A percentile compares a stretch with the other conserved stretches of the same genome.
Evolutionary conservation across 2,888 invertebrate species (phyloP).

Genomic region (Pegoplata infirma): DNA sequence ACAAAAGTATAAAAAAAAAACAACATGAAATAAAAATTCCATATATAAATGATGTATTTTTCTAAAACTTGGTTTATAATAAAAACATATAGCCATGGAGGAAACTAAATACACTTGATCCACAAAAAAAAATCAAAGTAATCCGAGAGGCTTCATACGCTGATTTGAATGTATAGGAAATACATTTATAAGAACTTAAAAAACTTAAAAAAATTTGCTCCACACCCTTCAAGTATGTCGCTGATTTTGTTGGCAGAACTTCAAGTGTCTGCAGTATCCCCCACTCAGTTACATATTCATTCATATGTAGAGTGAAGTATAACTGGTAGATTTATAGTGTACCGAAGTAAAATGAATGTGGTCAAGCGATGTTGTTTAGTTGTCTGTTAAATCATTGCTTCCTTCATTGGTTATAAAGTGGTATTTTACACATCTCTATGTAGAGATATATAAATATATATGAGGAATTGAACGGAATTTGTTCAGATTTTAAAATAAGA

Average conservation of each 20-base stretch:
- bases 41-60: background rate
- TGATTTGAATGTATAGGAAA: no score
- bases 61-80: slow-evolving; percentile 12
- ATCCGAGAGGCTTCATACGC: no score
- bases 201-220: no score
- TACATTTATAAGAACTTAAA: no score
- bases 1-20: background rate
- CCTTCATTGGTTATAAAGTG: slow-evolving; percentile 34
- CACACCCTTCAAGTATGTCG: no score
- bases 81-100: background rate
- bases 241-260: no score
- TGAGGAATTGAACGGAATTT: no score
- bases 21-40: background rate
- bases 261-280: no score
- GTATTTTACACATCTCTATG: background rate
- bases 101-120: background rate
- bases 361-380: slow-evolving; percentile 31
- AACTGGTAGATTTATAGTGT: background rate
- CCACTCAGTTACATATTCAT: background rate
- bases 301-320: background rate
- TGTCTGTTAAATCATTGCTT: slow-evolving; percentile 22
- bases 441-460: no score
- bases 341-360: slow-evolving; percentile 14
- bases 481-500: no score
- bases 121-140: no score